Percentiles rank a stretch among this genome's conserved stretches.
Conservation (phyloP, 2,888 invertebrate genomes). For the Stenodema calcarata region DNA sequence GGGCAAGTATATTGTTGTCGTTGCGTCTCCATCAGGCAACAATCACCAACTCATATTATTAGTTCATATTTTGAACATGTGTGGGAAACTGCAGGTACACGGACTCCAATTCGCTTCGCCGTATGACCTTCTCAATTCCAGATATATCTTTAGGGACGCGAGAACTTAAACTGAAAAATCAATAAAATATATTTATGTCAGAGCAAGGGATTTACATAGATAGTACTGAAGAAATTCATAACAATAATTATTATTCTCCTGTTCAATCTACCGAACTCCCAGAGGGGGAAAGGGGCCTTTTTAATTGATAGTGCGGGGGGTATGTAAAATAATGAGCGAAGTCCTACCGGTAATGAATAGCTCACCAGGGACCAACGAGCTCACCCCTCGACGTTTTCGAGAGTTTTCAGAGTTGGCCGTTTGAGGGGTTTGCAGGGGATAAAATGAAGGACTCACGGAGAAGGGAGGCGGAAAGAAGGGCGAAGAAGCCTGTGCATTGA, state of each 20-base stretch:
- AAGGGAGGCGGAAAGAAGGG: neutral
- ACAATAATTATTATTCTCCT: neutral
- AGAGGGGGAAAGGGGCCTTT: neutral
- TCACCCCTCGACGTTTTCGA: neutral
- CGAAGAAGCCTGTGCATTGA: neutral
- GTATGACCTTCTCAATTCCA: too few species aligned
- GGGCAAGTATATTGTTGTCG: too few species aligned
- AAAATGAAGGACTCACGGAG: neutral
- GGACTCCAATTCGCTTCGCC: too few species aligned
- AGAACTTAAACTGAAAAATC: neutral
- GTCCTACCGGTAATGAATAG: neutral
- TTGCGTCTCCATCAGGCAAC: too few species aligned
- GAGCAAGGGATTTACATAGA: neutral
- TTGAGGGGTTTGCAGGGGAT: neutral
- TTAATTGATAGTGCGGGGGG: conserved; percentile 13
- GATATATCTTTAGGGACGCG: too few species aligned
- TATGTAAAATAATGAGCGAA: conserved; percentile 17
- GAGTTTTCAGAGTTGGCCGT: neutral
- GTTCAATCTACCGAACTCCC: neutral
- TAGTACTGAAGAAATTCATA: neutral
- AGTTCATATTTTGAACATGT: too few species aligned
- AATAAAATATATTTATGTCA: neutral
- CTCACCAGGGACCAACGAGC: neutral
- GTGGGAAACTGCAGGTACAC: too few species aligned
- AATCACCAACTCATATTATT: too few species aligned